Evolutionary conservation across 2,888 invertebrate genomes (phyloP).

Genomic region (Eueremaeus valkanovi): DNA sequence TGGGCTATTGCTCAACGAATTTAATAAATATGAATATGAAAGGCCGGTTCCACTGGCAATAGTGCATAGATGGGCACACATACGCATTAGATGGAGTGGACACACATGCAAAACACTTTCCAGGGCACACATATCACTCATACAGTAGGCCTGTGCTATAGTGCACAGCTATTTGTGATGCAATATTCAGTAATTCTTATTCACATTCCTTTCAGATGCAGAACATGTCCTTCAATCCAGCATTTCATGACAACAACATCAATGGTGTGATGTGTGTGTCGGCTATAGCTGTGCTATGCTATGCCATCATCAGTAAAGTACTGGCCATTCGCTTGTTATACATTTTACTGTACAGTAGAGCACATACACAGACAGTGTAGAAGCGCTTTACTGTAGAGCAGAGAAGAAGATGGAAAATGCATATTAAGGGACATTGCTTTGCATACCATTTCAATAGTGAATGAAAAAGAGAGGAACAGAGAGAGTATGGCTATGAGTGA

Average conservation of each 20-base stretch:
- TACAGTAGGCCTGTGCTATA: not conserved
- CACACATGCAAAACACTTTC: conserved; percentile 29
- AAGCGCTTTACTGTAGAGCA: not conserved
- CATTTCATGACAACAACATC: conserved; percentile 8
- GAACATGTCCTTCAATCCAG: conserved; percentile 24
- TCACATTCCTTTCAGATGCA: conserved; percentile 28
- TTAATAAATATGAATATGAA: conserved; percentile 33
- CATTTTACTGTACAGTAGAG: not conserved
- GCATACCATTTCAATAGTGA: conserved; percentile 26
- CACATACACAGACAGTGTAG: too few relatives aligned
- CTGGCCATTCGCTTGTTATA: conserved; percentile 31
- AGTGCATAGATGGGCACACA: not conserved
- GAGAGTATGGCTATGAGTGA: too few relatives aligned
- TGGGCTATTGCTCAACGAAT: conserved; percentile 7
- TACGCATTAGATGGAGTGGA: not conserved
- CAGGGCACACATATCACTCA: conserved; percentile 1
- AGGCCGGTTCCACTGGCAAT: not conserved
- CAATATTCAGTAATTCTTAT: conserved; percentile 24
- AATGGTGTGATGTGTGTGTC: not conserved
- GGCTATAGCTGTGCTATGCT: not conserved
- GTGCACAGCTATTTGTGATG: too few relatives aligned
- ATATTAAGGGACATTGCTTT: conserved; percentile 26
- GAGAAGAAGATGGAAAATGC: conserved; percentile 17
- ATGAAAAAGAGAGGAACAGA: not conserved
- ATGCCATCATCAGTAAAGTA: conserved; percentile 4